phyloP scores from a whole-genome alignment of 2,888 invertebrate genomes.

The Osedax frankpressi region DNA sequence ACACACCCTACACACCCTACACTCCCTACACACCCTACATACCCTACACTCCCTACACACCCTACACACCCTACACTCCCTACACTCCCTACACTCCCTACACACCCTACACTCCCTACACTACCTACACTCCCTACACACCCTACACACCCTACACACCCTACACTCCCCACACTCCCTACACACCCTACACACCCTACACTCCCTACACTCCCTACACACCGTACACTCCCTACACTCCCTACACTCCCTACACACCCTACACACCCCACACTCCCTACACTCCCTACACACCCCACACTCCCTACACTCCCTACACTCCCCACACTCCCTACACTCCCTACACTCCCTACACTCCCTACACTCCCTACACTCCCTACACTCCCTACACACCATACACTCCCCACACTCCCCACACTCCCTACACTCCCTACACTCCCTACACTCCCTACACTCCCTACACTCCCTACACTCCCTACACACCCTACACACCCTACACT shows the following conservation, averaged over 20 bases:
- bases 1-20: neutral
- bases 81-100: neutral
- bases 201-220: neutral
- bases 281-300: no score
- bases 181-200: neutral
- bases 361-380: neutral
- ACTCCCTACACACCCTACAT: slow-evolving; percentile 48
- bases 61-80: no score
- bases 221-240: neutral
- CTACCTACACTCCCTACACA: neutral
- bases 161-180: slow-evolving; percentile 61
- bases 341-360: neutral
- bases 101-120: neutral
- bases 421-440: neutral
- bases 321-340: neutral
- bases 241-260: neutral
- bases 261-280: slow-evolving; percentile 35
- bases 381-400: slow-evolving; percentile 48
- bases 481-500: neutral
- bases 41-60: no score
- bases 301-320: neutral
- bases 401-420: no score
- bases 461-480: neutral
- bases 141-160: neutral
- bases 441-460: neutral